A percentile compares a stretch with the other conserved stretches of the same genome.
Conservation (phyloP, 2,888 invertebrate species). For the Lucinisca nassula region DNA sequence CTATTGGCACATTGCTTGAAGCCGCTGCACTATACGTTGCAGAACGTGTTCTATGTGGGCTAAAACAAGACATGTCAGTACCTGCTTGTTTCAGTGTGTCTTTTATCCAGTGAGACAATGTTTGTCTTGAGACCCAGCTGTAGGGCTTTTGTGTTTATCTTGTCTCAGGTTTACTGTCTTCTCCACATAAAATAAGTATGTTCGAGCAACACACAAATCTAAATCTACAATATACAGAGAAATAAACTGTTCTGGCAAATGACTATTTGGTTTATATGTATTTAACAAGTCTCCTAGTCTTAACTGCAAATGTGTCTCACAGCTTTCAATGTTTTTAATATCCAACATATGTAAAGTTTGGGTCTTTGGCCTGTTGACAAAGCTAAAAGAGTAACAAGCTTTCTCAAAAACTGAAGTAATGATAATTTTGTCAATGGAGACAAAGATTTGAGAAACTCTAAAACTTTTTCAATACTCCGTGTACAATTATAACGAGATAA, state of each 20-base stretch:
- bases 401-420: slow-evolving; percentile 32
- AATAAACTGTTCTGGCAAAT: slow-evolving; percentile 14
- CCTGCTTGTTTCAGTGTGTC: slow-evolving; percentile 29
- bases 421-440: slow-evolving; percentile 29
- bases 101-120: slow-evolving; percentile 56
- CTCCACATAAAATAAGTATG: slow-evolving; percentile 38
- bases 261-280: slow-evolving; percentile 41
- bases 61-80: slow-evolving; percentile 40
- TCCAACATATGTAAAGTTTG: slow-evolving; percentile 55
- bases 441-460: slow-evolving; percentile 41
- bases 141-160: slow-evolving; percentile 38
- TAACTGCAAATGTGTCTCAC: neutral
- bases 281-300: slow-evolving; percentile 51
- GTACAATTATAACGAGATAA: slow-evolving; percentile 52
- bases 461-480: slow-evolving; percentile 59
- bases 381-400: slow-evolving; percentile 54
- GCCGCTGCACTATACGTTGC: slow-evolving; percentile 30
- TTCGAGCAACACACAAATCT: slow-evolving; percentile 50
- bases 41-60: slow-evolving; percentile 47
- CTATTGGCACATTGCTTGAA: slow-evolving; percentile 19
- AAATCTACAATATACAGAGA: slow-evolving; percentile 34
- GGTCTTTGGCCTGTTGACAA: slow-evolving; percentile 56
- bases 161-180: slow-evolving; percentile 33
- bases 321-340: slow-evolving; percentile 29
- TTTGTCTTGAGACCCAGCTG: slow-evolving; percentile 33